These are phyloP conservation scores for Tigriopus californicus DNA, from an alignment of 2,888 invertebrate species.

Conservation along the genomic window DNA sequence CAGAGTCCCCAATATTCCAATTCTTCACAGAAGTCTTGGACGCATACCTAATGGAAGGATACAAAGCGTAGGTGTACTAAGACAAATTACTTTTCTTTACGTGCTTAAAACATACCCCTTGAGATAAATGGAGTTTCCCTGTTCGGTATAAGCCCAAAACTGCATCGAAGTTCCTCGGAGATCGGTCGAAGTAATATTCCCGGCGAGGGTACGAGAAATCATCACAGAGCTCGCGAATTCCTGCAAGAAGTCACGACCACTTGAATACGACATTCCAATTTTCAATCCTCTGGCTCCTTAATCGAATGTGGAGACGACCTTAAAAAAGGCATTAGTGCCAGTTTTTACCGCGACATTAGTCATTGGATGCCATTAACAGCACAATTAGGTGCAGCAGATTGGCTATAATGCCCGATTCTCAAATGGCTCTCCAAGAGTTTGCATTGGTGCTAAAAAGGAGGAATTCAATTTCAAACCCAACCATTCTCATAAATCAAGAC, in stretches of 20 bases:
- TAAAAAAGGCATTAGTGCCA: no score
- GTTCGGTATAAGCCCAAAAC: constrained; percentile 7
- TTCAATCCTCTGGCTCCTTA: no score
- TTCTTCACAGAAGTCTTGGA: constrained; percentile 14
- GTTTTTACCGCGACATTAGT: no score
- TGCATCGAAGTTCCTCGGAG: constrained; percentile 11
- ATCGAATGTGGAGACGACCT: no score
- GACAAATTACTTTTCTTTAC: no score
- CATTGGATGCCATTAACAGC: no score
- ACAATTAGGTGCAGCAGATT: no score
- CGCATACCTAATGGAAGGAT: constrained; percentile 6
- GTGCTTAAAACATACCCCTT: constrained; percentile 13
- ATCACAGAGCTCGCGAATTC: constrained; percentile 7
- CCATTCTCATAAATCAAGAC: not conserved
- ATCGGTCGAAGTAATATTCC: constrained; percentile 12
- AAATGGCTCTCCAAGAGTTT: no score
- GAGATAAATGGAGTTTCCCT: constrained; percentile 14
- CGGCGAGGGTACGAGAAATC: not conserved
- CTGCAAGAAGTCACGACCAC: not conserved
- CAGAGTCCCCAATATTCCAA: constrained; percentile 11
- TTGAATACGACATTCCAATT: not conserved
- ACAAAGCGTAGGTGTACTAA: no score
- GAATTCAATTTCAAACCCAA: no score
- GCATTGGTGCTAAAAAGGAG: not conserved
- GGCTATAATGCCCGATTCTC: no score